Percentiles rank a stretch among this genome's conserved stretches.
Evolutionary conservation across 2,888 invertebrate genomes (phyloP).

Genomic region (Chrysodeixis includens): DNA sequence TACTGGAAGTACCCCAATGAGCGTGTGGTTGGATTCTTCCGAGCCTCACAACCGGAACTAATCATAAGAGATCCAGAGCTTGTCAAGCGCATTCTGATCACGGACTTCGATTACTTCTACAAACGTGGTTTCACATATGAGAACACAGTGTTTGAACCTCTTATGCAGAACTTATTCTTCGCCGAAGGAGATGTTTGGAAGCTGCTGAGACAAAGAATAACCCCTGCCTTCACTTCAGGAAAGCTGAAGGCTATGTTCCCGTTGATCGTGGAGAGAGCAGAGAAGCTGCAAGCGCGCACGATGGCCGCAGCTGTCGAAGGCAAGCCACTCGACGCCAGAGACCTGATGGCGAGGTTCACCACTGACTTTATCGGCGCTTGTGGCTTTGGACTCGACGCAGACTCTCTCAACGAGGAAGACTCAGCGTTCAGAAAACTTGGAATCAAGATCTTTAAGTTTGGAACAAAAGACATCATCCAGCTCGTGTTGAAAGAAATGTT

Average conservation of each 20-base stretch:
- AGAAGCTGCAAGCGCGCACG: conserved; percentile 57
- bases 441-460: conserved; percentile 35
- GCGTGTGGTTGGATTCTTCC: conserved; percentile 66
- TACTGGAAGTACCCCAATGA: conserved; percentile 66
- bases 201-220: conserved; percentile 67
- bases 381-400: conserved; percentile 68
- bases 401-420: conserved; percentile 64
- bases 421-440: conserved; percentile 65
- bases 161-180: conserved; percentile 67
- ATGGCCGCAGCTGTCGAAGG: conserved; percentile 40
- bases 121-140: conserved; percentile 56
- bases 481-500: conserved; percentile 32
- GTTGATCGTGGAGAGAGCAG: conserved; percentile 66
- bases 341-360: conserved; percentile 70
- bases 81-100: conserved; percentile 58
- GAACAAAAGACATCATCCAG: conserved; percentile 6
- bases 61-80: conserved; percentile 68
- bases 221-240: conserved; percentile 67
- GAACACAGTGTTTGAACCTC: conserved; percentile 57
- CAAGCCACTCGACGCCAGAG: conserved; percentile 60
- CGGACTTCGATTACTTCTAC: conserved; percentile 51
- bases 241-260: conserved; percentile 73
- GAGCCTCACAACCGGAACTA: conserved; percentile 61
- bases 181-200: conserved; percentile 71
- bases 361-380: conserved; percentile 73